Conservation (phyloP, 2,797 vertebrate species). For the Champsocephalus esox region DNA sequence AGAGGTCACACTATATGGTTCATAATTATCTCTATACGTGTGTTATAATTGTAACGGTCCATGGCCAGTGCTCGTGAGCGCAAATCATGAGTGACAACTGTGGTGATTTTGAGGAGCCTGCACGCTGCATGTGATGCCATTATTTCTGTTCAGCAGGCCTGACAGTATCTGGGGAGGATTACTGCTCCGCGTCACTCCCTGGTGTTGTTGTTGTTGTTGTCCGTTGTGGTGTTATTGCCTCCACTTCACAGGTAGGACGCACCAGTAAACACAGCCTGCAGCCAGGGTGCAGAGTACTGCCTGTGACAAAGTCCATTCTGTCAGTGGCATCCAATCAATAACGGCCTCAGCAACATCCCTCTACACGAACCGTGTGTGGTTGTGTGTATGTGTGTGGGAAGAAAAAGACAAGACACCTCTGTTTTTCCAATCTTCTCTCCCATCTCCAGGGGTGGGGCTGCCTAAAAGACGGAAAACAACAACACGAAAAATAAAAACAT, state of each 20-base stretch:
- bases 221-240: slow-evolving; percentile 13
- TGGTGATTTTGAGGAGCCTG: slow-evolving; percentile 18
- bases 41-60: slow-evolving; percentile 47
- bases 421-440: slow-evolving; percentile 27
- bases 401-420: slow-evolving; percentile 53
- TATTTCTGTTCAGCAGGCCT: slow-evolving; percentile 65
- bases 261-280: slow-evolving; percentile 69
- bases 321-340: slow-evolving; percentile 70
- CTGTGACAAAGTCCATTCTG: slow-evolving; percentile 71
- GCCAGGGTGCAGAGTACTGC: slow-evolving; percentile 43
- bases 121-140: slow-evolving; percentile 32
- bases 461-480: slow-evolving; percentile 50
- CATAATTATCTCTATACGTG: slow-evolving; percentile 60
- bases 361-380: slow-evolving; percentile 1
- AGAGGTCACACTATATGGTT: slow-evolving; percentile 56
- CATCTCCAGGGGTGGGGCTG: slow-evolving; percentile 24
- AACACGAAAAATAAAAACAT: slow-evolving; percentile 3
- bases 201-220: slow-evolving; percentile 30
- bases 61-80: slow-evolving; percentile 9
- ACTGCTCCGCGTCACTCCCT: slow-evolving; percentile 47
- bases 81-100: slow-evolving; percentile 62
- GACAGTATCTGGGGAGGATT: slow-evolving; percentile 63
- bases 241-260: slow-evolving; percentile 50
- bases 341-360: slow-evolving; percentile 44
- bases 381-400: slow-evolving; percentile 15